Evolutionary conservation across 2,888 invertebrate species (phyloP), one percentile per base, ranked within the genome.

Genomic region (Stomorhina lunata): DNA sequence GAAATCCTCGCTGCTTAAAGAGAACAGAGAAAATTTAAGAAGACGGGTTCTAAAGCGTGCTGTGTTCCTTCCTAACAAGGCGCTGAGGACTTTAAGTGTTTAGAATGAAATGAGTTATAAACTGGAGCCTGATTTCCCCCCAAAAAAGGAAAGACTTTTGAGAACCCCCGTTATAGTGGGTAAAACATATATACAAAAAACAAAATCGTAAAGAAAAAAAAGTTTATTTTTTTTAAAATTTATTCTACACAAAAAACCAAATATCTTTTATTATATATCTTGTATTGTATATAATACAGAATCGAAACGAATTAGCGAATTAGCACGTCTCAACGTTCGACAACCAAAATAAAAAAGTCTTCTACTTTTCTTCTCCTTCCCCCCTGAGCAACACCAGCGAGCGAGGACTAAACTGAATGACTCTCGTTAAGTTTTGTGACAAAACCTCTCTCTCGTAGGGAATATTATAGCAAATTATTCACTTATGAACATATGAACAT

Each of bases 201-300:
- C 2, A n/a, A 57, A 61, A 34, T n/a, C n/a, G 37, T 43, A 37
- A 43, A 25, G n/a, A 57, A 37, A 65, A 48, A 73, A 81, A 75
- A 82, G 75, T 72, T 57, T 59, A 17, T 71, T 61, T 71, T 61
- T 65, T 68, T 65, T 40, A 45, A 78, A 34, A 63, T 66, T 48
- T 69, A 79, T 79, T 65, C 78, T 82, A 79, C 73, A 78, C 68
- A 75, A 82, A 79, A 75, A 37, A 65, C 12, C 50, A 53, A 53
- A 75, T 79, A 66, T 80, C 75, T 82, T 61, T 82, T 82, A 82
- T 82, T 82, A n/a, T n/a, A n/a, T n/a, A 53, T 82, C 59, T 82
- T 76, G 75, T 82, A 75, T 79, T 82, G 78, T 81, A 80, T 79
- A 71, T 66, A 82, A 82, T 80, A 82, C 82, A 82, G 82, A 82